Base-by-base conservation (phyloP, 2,113 vertebrate genomes). In the Antechinus stuartii region DNA sequence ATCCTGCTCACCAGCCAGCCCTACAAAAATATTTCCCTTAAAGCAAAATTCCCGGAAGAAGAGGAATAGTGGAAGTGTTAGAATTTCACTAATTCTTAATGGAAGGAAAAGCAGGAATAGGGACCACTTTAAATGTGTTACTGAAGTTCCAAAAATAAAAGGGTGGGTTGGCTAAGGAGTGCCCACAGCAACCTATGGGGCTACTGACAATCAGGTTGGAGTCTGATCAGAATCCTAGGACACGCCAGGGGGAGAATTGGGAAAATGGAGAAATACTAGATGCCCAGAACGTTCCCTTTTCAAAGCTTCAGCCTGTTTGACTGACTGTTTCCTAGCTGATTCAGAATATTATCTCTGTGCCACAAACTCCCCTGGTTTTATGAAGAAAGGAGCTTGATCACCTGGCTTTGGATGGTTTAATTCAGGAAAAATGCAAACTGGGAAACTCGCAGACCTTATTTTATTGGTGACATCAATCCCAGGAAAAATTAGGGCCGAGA, bases 41-140 rank as follows among this genome's bases (percentile, higher is more conserved):
- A 96, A 89, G 92, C 91, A 90, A 92, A 94, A 54, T 91, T 54
- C 42, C 91, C 25, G 19, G 84, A 50, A 95, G 90, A 90, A n/a
- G 91, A 56, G n/a, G 46, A 46, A 90, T 90, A 46, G 91, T 42
- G 91, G 91, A 56, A 92, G 26, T 92, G 91, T 7, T 49, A 6
- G n/a, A 92, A n/a, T 47, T 95, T 94, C 47, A 61, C 76, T 94
- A 76, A 19, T 54, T 91, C 54, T 93, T 95, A 91, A 90, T 54
- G 76, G 56, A 46, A 50, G 8, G 26, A 50, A 90, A 94, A 90
- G 22, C 19, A 56, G 53, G 19, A 94, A 84, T 42, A 49, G 93
- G 35, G 12, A 47, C 55, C 94, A 26, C 52, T 68, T 52, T 52
- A 10, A 9, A 9, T 52, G 50, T 52, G 50, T 52, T 52, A 52